Evolutionary conservation across 2,888 invertebrate species (phyloP).

Genomic region (Drosophila neutralis): DNA sequence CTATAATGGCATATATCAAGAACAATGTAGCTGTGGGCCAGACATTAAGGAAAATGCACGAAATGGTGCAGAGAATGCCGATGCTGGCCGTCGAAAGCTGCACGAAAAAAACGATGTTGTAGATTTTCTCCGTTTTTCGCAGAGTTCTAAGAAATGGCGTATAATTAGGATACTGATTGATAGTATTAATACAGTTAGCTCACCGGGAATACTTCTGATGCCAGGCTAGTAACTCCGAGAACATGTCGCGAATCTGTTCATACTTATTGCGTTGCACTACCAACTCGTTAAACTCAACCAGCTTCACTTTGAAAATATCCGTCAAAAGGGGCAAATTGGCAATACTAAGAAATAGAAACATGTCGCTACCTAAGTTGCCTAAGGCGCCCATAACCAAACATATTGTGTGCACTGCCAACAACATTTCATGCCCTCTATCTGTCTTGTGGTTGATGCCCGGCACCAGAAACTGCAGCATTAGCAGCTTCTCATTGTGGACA

Average conservation of each 20-base stretch:
- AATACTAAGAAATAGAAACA: slow-evolving; percentile 69
- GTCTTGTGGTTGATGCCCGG: slow-evolving; percentile 60
- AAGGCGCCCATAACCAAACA: slow-evolving; percentile 58
- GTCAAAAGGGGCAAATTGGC: slow-evolving; percentile 67
- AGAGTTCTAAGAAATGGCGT: slow-evolving; percentile 37
- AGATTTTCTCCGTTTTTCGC: slow-evolving; percentile 47
- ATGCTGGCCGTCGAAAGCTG: slow-evolving; percentile 53
- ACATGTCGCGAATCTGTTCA: slow-evolving; percentile 11
- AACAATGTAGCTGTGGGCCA: slow-evolving; percentile 73
- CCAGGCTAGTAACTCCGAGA: slow-evolving; percentile 63
- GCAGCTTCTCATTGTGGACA: slow-evolving; percentile 41
- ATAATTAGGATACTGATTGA: background rate
- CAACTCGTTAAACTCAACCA: slow-evolving; percentile 57
- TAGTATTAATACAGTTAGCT: background rate
- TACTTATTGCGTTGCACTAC: slow-evolving; percentile 4
- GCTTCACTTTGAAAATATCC: slow-evolving; percentile 66
- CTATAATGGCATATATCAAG: slow-evolving; percentile 42
- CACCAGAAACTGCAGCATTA: slow-evolving; percentile 67
- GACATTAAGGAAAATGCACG: slow-evolving; percentile 57
- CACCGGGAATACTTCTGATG: slow-evolving; percentile 74
- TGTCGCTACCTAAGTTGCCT: slow-evolving; percentile 73
- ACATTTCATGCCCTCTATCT: slow-evolving; percentile 46
- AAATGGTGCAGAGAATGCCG: slow-evolving; percentile 62
- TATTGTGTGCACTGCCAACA: slow-evolving; percentile 39
- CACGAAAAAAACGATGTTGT: slow-evolving; percentile 61